Base-by-base conservation (phyloP, 2,888 invertebrate genomes). In the Strigamia crassipes region DNA sequence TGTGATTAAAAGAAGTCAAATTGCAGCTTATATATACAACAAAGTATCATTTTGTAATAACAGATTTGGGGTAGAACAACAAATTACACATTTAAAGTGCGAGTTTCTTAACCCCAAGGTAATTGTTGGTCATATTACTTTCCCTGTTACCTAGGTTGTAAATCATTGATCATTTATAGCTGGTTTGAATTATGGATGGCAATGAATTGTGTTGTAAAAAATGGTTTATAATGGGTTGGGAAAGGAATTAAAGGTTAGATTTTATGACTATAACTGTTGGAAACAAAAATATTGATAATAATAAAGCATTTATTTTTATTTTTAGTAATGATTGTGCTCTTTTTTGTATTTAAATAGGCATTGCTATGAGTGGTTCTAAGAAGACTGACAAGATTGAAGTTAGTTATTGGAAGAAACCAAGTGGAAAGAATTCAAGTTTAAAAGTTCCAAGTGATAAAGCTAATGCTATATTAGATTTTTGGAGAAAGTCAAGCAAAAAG, bases 151-250 rank as follows among this genome's bases (percentile, higher is more conserved):
- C 13, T 15, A 13, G 1, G 73, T 73, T 73, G 73, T 73, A 73
- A 73, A 73, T 73, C 73, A 73, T 73, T 73, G 73, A 73, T 73
- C 73, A 73, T 73, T 73, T 73, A 73, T 73, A 31, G 73, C 73
- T 31, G 23, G 27, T 73, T 73, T 73, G 73, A 73, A 73, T 73
- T 73, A 73, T 73, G 73, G 73, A 27, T 73, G 73, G 73, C 73
- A 23, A 73, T 73, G 73, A 73, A 73, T 73, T 73, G 73, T n/a
- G 27, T 73, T 51, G 51, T 51, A 73, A 73, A 73, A 73, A 73
- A 27, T 73, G 23, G 23, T 31, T 12, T 10, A 27, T 73, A 31
- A 73, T 12, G 12, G 12, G 73, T 12, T 27, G 23, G 73, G 73
- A 27, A 73, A 73, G n/a, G 31, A 73, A 27, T 73, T 73, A 73